A percentile compares a stretch with the other conserved stretches of the same genome.
Evolutionary conservation across 1,140 invertebrate genomes (phyloP).

Genomic region (Muscidifurax raptorellus): DNA sequence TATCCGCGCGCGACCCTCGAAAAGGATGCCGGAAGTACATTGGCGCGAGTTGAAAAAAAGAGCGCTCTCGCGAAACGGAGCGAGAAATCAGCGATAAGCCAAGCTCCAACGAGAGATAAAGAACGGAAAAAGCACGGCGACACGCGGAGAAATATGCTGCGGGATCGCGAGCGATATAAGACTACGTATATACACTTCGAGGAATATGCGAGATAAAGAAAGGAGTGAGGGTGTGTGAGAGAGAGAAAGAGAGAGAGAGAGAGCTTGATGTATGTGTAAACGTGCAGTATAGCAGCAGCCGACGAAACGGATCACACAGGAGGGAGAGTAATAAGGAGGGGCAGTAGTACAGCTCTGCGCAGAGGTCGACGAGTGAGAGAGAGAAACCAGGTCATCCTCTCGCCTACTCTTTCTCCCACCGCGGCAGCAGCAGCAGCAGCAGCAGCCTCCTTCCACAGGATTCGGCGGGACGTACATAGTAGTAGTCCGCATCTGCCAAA

Average conservation of each 20-base stretch:
- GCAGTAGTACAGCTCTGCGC: slow-evolving; percentile 4
- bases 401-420: slow-evolving; percentile 45
- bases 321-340: slow-evolving; percentile 1
- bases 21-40: background rate
- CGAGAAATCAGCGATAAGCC: background rate
- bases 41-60: background rate
- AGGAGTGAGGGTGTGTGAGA: no score
- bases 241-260: background rate
- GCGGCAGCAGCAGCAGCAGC: background rate
- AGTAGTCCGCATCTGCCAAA: slow-evolving; percentile 65
- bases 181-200: background rate
- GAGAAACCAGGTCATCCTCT: slow-evolving; percentile 68
- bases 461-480: background rate
- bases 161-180: background rate
- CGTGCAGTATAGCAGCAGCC: background rate
- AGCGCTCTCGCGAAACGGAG: background rate
- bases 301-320: background rate
- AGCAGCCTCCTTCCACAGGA: slow-evolving; percentile 31
- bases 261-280: background rate
- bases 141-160: background rate
- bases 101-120: no score
- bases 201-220: background rate
- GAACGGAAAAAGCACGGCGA: background rate
- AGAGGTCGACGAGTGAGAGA: slow-evolving; percentile 56
- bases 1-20: no score